Evolutionary conservation across 2,888 invertebrate genomes (phyloP).

Genomic region (Tipula unca): DNA sequence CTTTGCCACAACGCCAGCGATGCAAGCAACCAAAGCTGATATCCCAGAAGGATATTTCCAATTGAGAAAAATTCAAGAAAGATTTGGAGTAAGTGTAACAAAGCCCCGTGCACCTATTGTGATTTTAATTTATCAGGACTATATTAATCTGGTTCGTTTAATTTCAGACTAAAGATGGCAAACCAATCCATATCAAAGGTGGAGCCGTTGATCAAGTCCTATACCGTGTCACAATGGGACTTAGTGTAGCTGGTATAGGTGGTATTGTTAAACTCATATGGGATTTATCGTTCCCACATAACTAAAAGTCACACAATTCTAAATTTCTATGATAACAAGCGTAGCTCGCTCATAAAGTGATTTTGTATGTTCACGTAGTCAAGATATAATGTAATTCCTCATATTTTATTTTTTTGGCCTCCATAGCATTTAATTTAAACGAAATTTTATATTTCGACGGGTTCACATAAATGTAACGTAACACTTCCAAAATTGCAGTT

Average conservation of each 20-base stretch:
- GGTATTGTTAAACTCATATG: conserved; percentile 32
- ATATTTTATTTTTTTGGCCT: background rate
- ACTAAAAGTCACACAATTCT: background rate
- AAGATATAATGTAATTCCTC: background rate
- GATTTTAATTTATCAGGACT: background rate
- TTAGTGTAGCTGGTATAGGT: conserved; percentile 37
- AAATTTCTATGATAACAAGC: background rate
- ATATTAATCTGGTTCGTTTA: background rate
- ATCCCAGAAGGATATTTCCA: conserved; percentile 18
- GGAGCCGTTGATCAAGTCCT: conserved; percentile 43
- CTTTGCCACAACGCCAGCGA: background rate
- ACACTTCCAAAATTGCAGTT: background rate
- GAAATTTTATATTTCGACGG: background rate
- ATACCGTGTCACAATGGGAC: conserved; percentile 38
- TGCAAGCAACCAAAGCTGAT: background rate
- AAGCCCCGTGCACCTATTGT: too few relatives aligned
- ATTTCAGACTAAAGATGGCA: conserved; percentile 36
- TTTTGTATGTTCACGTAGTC: background rate
- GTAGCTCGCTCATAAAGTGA: background rate
- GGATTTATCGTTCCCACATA: conserved; percentile 25
- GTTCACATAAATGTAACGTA: background rate
- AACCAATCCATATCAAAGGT: conserved; percentile 46
- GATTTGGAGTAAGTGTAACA: background rate
- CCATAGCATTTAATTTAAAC: background rate
- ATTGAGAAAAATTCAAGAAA: conserved; percentile 14